Conservation (phyloP, 2,113 vertebrate genomes). For the Casuarius casuarius region DNA sequence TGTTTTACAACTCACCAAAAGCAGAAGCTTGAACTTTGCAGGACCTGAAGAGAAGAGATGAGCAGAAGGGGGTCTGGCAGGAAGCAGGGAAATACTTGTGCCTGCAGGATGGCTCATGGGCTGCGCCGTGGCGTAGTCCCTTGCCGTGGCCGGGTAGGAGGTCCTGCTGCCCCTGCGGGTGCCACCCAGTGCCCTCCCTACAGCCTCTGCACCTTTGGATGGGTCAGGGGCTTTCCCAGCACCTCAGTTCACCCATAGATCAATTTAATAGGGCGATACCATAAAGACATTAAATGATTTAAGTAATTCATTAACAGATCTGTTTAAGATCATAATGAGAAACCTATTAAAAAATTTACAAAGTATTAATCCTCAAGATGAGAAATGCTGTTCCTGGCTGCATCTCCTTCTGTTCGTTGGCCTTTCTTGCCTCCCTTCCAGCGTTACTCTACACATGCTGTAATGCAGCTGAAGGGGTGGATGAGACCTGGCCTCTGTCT, state of each 20-base stretch:
- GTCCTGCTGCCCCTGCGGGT: background rate
- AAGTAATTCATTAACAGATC: background rate
- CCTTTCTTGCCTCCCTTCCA: background rate
- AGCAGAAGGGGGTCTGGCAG: background rate
- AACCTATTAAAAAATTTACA: slow-evolving; percentile 26
- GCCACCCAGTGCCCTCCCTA: fast-evolving
- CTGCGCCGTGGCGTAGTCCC: too few species aligned
- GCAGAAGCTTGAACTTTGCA: background rate
- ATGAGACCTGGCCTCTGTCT: fast-evolving
- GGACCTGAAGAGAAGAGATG: background rate
- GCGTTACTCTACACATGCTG: background rate
- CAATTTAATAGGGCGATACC: background rate
- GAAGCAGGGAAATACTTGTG: background rate
- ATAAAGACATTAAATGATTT: background rate
- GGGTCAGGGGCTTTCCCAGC: background rate
- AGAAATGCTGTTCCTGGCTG: background rate
- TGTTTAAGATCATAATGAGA: background rate
- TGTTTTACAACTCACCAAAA: background rate
- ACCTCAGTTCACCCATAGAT: background rate
- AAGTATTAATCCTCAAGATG: slow-evolving; percentile 3
- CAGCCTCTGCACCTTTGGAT: background rate
- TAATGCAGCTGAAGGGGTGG: background rate
- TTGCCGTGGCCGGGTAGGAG: background rate
- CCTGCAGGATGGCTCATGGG: too few species aligned
- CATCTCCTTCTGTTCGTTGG: background rate